These are phyloP conservation scores for Papilio gigon DNA, from an alignment of 2,888 invertebrate species.

Conservation along the genomic window DNA sequence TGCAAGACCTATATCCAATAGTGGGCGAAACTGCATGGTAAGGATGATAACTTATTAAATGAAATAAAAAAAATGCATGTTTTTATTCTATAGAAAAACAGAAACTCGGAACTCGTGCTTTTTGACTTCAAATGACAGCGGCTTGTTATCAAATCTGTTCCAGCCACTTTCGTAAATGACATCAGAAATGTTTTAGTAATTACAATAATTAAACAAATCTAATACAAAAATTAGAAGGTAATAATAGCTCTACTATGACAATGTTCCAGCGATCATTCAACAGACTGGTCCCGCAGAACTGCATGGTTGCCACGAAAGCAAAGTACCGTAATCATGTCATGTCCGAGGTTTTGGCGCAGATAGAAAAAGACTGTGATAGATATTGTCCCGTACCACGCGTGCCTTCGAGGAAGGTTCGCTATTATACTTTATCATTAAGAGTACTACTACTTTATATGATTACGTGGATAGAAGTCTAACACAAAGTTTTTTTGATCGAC, in stretches of 20 bases:
- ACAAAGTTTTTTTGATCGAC: background rate
- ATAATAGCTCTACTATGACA: background rate
- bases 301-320: slow-evolving; percentile 45
- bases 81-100: slow-evolving; percentile 9
- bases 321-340: slow-evolving; percentile 63
- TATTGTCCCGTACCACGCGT: slow-evolving; percentile 61
- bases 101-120: too few relatives aligned
- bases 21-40: too few relatives aligned
- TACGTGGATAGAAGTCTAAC: too few relatives aligned
- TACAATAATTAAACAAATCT: background rate
- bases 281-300: slow-evolving; percentile 44
- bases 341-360: slow-evolving; percentile 58
- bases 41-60: too few relatives aligned
- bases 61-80: background rate
- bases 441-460: too few relatives aligned
- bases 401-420: slow-evolving; percentile 61
- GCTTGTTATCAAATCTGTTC: background rate
- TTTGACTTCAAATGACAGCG: slow-evolving; percentile 12
- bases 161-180: background rate
- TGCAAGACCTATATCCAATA: too few relatives aligned
- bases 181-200: slow-evolving; percentile 32
- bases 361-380: slow-evolving; percentile 65
- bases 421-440: background rate
- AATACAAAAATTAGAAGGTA: slow-evolving; percentile 25
- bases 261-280: slow-evolving; percentile 43